Conservation (phyloP, 2,888 invertebrate genomes). For the Scrobipalpa costella region DNA sequence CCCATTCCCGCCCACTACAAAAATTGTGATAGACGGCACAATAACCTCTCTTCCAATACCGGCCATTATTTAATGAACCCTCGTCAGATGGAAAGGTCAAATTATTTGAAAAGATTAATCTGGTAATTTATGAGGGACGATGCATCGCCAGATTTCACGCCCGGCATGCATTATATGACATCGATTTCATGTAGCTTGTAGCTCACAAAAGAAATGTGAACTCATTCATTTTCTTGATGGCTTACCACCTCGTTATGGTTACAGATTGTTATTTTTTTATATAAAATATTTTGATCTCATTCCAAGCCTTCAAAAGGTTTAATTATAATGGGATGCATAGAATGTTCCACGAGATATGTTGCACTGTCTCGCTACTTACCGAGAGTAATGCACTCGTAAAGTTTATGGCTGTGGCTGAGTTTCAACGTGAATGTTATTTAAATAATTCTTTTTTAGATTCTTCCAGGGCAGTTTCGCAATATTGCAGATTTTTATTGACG, state of each 20-base stretch:
- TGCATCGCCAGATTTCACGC: conserved; percentile 69
- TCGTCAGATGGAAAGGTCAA: conserved; percentile 81
- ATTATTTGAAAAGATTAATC: conserved; percentile 81
- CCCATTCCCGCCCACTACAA: conserved; percentile 63
- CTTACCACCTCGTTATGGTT: conserved; percentile 38
- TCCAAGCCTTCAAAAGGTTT: conserved; percentile 19
- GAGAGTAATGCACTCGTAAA: conserved; percentile 79
- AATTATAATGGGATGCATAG: conserved; percentile 40
- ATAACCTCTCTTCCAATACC: conserved; percentile 75
- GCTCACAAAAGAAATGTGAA: conserved; percentile 52
- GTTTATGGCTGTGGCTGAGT: conserved; percentile 70
- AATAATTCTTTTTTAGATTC: conserved; percentile 64
- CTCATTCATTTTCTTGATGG: conserved; percentile 45
- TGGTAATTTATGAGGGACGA: conserved; percentile 76
- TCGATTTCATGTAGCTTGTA: conserved; percentile 59
- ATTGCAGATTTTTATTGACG: conserved; percentile 58
- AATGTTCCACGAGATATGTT: conserved; percentile 49
- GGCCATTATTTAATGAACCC: conserved; percentile 80
- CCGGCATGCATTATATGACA: conserved; percentile 63
- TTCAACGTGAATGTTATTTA: conserved; percentile 64
- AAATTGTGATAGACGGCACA: conserved; percentile 78
- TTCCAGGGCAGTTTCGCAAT: conserved; percentile 42
- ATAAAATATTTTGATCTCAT: conserved; percentile 43
- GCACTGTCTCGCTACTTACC: conserved; percentile 56
- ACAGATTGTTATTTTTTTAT: conserved; percentile 30